Evolutionary conservation across 2,113 vertebrate species (phyloP), one percentile per base, ranked within the genome.

Genomic region (Arizona elegans): DNA sequence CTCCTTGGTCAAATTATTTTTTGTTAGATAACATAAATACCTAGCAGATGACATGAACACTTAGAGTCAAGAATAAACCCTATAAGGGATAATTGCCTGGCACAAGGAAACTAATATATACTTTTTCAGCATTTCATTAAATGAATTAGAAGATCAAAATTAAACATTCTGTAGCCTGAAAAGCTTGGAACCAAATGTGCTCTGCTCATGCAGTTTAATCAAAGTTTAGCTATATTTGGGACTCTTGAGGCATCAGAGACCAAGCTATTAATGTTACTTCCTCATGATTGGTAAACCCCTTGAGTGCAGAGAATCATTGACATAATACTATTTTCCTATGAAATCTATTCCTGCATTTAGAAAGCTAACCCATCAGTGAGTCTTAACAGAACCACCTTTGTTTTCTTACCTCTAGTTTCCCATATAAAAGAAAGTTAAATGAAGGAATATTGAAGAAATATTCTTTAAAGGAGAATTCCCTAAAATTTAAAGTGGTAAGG

Each of bases 131-230:
- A 6, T 90, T 88, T 70, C 12, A 62, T 92, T 5, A 0, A 95
- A 95, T 91, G 19, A 2, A 93, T 90, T 15, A 1, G 58, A 12
- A 26, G 53, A 8, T 86, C 87, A 62, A 38, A 95, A 91, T 92
- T 19, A 53, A 5, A 87, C 0, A 0, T 53, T 29, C 26, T 29
- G 4, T 29, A 15, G 0, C 87, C 9, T 24, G 52, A 92, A 43
- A 43, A 88, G 81, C 92, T 88, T 91, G 43, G 1, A 91, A 7
- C 8, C 55, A 43, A 89, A 58, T 43, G n/a, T 54, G 88, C 8
- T 43, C 24, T 13, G 24, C 24, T 47, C 13, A 24, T 59, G 38
- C 26, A 21, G 23, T 50, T 43, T 90, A 58, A 38, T 90, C 38
- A 50, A 90, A 62, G 38, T 43, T 50, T 59, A 8, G 12, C 56